Conservation (phyloP, 2,888 invertebrate species). For the Flabesymbios commensalis region DNA sequence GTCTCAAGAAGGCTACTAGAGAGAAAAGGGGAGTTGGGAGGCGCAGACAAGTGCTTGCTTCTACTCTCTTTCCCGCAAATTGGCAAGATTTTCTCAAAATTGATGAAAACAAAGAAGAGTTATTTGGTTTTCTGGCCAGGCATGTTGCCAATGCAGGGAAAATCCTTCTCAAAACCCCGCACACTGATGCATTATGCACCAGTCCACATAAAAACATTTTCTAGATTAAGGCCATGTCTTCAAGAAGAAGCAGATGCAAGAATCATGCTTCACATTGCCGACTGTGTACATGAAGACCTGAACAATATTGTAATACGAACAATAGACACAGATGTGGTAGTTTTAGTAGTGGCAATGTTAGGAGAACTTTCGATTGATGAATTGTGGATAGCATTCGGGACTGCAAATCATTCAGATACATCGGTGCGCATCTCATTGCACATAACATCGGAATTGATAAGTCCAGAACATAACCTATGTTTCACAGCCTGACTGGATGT, state of each 20-base stretch:
- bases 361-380: too few species aligned
- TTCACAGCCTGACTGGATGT: conserved; percentile 34
- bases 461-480: conserved; percentile 16
- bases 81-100: conserved; percentile 24
- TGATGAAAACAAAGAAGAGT: conserved; percentile 14
- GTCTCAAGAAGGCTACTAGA: conserved; percentile 30
- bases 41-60: conserved; percentile 10
- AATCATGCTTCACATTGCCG: conserved; percentile 25
- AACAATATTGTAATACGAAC: conserved; percentile 23
- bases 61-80: conserved; percentile 18
- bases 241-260: conserved; percentile 28
- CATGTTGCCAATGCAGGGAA: too few species aligned
- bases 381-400: too few species aligned
- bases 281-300: conserved; percentile 17
- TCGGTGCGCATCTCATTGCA: conserved; percentile 28
- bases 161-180: too few species aligned
- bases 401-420: conserved; percentile 23
- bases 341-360: conserved; percentile 26
- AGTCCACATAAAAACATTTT: too few species aligned
- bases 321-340: conserved; percentile 33
- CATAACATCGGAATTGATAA: conserved; percentile 14
- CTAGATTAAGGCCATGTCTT: conserved; percentile 5
- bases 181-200: too few species aligned
- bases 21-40: conserved; percentile 30
- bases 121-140: conserved; percentile 19